Percentiles rank a stretch among this genome's conserved stretches.
These are phyloP conservation scores for Acrobasis repandana DNA, from an alignment of 2,888 invertebrate genomes.

Conservation along the genomic window DNA sequence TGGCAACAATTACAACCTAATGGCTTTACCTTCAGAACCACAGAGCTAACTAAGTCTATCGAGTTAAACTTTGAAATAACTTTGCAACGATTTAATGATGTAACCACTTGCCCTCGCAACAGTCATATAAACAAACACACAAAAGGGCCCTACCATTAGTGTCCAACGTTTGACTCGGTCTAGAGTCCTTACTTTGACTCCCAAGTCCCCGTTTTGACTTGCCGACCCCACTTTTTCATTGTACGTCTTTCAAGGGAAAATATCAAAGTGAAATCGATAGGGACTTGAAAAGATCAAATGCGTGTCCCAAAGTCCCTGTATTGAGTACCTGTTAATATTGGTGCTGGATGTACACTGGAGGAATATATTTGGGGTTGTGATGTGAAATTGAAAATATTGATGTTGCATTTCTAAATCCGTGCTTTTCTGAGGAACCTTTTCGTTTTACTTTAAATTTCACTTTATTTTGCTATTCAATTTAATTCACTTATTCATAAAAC, in stretches of 20 bases:
- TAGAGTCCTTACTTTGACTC: slow-evolving; percentile 58
- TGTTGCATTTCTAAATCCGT: neutral
- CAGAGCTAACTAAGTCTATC: neutral
- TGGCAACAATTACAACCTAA: no score
- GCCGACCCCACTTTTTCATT: slow-evolving; percentile 56
- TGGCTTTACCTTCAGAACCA: no score
- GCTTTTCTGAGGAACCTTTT: neutral
- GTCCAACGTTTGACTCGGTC: slow-evolving; percentile 42
- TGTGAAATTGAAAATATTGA: slow-evolving; percentile 2
- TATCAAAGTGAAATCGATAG: slow-evolving; percentile 75
- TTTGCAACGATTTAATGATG: slow-evolving; percentile 5
- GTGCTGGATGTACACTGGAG: slow-evolving; percentile 1
- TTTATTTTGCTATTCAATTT: neutral
- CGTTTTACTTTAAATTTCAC: neutral
- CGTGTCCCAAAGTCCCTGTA: slow-evolving; percentile 46
- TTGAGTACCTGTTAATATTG: slow-evolving; percentile 59
- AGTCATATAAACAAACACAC: slow-evolving; percentile 33
- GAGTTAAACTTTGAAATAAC: neutral
- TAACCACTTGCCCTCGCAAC: slow-evolving; percentile 10
- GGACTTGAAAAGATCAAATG: slow-evolving; percentile 79
- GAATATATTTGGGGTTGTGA: neutral
- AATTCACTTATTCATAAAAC: no score
- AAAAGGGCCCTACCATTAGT: slow-evolving; percentile 35
- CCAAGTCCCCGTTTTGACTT: slow-evolving; percentile 52
- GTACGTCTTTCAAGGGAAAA: slow-evolving; percentile 58